Base-by-base conservation (phyloP, 1,140 invertebrate genomes). In the Helicoverpa zea region DNA sequence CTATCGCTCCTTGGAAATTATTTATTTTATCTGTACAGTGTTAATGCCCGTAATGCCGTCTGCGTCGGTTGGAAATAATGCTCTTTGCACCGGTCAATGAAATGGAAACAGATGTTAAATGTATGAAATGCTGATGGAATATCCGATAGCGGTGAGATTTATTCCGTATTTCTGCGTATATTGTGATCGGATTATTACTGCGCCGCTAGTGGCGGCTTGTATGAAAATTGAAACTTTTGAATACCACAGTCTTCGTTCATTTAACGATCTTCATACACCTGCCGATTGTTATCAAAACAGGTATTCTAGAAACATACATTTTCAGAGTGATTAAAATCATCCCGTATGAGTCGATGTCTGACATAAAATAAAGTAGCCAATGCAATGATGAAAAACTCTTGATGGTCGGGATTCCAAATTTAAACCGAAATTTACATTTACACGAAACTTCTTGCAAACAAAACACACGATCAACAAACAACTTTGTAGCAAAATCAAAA, bases 101-200 rank as follows among this genome's bases (percentile, higher is more conserved):
- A 90, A 86, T 80, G 88, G 87, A 90, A 90, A 83, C 84, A 84
- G 73, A 85, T 82, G 86, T 83, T 84, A 81, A 87, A 85, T 87
- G 83, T 90, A 87, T 86, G 83, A 87, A 87, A 86, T 76, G 81
- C 74, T 87, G 87, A 89, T 88, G 81, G 83, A 81, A 64, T 54
- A 82, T 85, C 80, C 80, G 83, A 79, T 83, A 81, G 58, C 68
- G 79, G 72, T 72, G 85, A 84, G 86, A 88, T 89, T 88, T 84
- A 89, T 86, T 82, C 79, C 58, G 56, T 76, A 16, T 61, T 73
- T 77, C 49, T 77, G 61, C 23, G 61, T 64, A 66, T 54, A 54
- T 64, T 64, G 59, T 77, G 49, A 77, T 51, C 75, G 75, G 59
- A 77, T 77, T 77, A 77, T 61, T 77, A 10, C 52, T 77, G 75